phyloP scores from a whole-genome alignment of 2,113 vertebrate species.

The Osmerus mordax region DNA sequence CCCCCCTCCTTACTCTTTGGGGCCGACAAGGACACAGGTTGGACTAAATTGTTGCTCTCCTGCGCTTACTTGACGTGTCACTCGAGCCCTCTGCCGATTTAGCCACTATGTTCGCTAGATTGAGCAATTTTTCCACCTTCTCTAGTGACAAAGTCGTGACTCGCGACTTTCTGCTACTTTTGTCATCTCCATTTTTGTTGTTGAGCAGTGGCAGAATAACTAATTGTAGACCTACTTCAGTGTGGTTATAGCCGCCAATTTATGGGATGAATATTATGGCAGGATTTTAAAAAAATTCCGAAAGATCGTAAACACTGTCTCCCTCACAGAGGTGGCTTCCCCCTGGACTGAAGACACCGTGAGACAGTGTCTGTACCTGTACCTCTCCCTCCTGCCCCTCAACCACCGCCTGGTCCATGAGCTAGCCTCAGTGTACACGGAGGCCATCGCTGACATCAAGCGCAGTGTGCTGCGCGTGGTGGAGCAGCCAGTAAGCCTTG shows the following conservation, averaged over 20 bases:
- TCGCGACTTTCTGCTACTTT: too few relatives aligned
- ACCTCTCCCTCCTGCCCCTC: slow-evolving; percentile 87
- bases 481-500: slow-evolving; percentile 83
- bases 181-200: too few relatives aligned
- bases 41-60: background rate
- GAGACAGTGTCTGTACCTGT: slow-evolving; percentile 93
- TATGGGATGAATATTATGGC: too few relatives aligned
- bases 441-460: slow-evolving; percentile 96
- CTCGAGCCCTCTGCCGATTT: background rate
- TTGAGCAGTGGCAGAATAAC: too few relatives aligned
- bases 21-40: slow-evolving; percentile 92
- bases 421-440: slow-evolving; percentile 88
- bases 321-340: slow-evolving; percentile 83
- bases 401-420: slow-evolving; percentile 94
- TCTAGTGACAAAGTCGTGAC: too few relatives aligned
- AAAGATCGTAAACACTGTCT: background rate
- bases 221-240: too few relatives aligned
- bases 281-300: too few relatives aligned
- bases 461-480: slow-evolving; percentile 89
- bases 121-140: too few relatives aligned
- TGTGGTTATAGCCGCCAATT: too few relatives aligned
- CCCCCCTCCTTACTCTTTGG: slow-evolving; percentile 89
- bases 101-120: too few relatives aligned
- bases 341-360: slow-evolving; percentile 94
- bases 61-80: background rate